Evolutionary conservation across 2,113 vertebrate species (phyloP), one percentile per base, ranked within the genome.

Genomic region (Balaenoptera acutorostrata): DNA sequence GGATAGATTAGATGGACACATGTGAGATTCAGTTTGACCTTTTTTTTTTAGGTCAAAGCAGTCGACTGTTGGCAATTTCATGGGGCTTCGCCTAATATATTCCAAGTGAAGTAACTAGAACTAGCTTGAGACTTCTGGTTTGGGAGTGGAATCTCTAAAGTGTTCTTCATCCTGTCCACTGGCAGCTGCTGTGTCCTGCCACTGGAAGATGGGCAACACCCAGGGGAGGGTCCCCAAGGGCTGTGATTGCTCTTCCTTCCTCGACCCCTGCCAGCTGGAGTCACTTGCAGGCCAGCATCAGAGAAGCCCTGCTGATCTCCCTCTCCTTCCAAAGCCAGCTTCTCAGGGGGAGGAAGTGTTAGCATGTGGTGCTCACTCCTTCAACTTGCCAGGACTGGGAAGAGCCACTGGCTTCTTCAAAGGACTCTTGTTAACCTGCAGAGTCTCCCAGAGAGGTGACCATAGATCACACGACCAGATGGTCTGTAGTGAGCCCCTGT

Each of bases 381-480:
- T 55, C 29, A 83, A 36, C 68, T 91, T 81, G 71, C 49, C 36
- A 21, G 81, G 63, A n/a, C 41, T 2, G 52, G 77, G 78, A 95
- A 91, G 92, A 90, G 55, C 91, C 91, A 80, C 57, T 95, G 91
- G 82, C 63, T 31, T 92, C 44, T 84, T 88, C 82, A 96, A 77
- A 96, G 69, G 41, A 39, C 5, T 9, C 12, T 27, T 39, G 25
- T 64, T 92, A 33, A 39, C 63, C 78, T 89, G 39, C 4, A 39
- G 85, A 8, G 23, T 55, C 66, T 86, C 68, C 27, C 27, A 31
- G 85, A 88, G 82, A 23, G 12, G n/a, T 5, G 33, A 25, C 21
- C 55, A 59, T 23, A 59, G 23, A 29, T 11, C 61, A 31, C 27
- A 64, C 2, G 52, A 25, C 25, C 93, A 87, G 92, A 52, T 89